Evolutionary conservation across 2,888 invertebrate genomes (phyloP), one percentile per base, ranked within the genome.

Genomic region (Melanargia galathea): DNA sequence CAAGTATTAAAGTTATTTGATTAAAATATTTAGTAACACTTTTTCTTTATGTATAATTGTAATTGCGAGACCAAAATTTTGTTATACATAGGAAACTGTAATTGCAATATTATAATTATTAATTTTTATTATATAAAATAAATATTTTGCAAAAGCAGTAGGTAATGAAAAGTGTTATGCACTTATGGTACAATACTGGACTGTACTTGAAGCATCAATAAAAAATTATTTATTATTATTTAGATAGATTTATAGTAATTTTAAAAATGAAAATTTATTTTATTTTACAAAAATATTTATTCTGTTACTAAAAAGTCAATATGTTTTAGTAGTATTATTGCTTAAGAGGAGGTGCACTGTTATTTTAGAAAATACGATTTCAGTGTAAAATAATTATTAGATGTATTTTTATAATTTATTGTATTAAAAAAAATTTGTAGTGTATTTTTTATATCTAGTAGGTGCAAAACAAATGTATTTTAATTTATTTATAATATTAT

Each of bases 271-370:
- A 30, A 33, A 18, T 49, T 30, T 18, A 7, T 33, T 49, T 16
- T 51, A 51, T 51, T 1, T 51, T 18, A 33, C 3, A 51, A 18
- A 30, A 33, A 33, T 51, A 51, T 51, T 33, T 33, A 49, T 26
- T 49, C 16, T 26, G n/a, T 24, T 26, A 16, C 4, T 49, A 49
- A 26, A 51, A 51, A 51, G 30, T 51, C 30, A 51, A 49, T 26
- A 49, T n/a, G n/a, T 26, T 20, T 52, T 35, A 52, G 52, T 35
- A 35, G 35, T 51, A 18, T 51, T 51, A 51, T 51, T 51, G 51
- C 30, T 51, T 16, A n/a, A 8, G 3, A 24, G 11, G 13, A 33
- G 52, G 52, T 35, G 20, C 49, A 10, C 30, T 30, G 4, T 33
- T 11, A 16, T 10, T 30, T 30, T 18, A 51, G 10, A 51, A 30